phyloP scores from a whole-genome alignment of 1,140 invertebrate species.

The Agrypnia vestita region DNA sequence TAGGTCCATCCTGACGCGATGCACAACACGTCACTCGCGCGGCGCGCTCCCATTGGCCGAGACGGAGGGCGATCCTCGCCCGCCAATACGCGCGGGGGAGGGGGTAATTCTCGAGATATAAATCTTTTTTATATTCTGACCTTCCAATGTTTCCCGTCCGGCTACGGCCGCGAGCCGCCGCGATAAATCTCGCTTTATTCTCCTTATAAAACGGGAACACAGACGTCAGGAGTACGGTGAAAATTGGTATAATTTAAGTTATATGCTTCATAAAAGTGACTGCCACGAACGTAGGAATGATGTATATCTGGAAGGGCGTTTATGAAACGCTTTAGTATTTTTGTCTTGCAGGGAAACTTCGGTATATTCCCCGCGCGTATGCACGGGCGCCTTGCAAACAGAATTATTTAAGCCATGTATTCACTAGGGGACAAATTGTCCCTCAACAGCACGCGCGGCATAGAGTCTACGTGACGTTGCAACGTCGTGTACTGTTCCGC shows the following conservation, averaged over 20 bases:
- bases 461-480: too few relatives aligned
- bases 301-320: slow-evolving; percentile 51
- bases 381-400: too few relatives aligned
- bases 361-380: not conserved
- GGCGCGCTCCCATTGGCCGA: not conserved
- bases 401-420: too few relatives aligned
- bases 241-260: slow-evolving; percentile 62
- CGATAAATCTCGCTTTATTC: slow-evolving; percentile 62
- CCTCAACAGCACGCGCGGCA: too few relatives aligned
- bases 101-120: slow-evolving; percentile 61
- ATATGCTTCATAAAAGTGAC: slow-evolving; percentile 61
- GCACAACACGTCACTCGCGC: too few relatives aligned
- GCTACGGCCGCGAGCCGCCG: slow-evolving; percentile 58
- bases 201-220: slow-evolving; percentile 61
- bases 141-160: slow-evolving; percentile 61
- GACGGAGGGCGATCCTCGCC: not conserved
- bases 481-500: too few relatives aligned
- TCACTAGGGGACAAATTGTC: too few relatives aligned
- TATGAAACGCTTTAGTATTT: slow-evolving; percentile 34
- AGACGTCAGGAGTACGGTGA: slow-evolving; percentile 60
- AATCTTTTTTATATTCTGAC: slow-evolving; percentile 62
- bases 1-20: too few relatives aligned
- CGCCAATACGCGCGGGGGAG: not conserved
- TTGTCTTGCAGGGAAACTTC: slow-evolving; percentile 3
- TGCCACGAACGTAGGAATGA: slow-evolving; percentile 59